A percentile compares a stretch with the other conserved stretches of the same genome.
phyloP scores from a whole-genome alignment of 2,113 vertebrate species.

The Coturnix japonica region DNA sequence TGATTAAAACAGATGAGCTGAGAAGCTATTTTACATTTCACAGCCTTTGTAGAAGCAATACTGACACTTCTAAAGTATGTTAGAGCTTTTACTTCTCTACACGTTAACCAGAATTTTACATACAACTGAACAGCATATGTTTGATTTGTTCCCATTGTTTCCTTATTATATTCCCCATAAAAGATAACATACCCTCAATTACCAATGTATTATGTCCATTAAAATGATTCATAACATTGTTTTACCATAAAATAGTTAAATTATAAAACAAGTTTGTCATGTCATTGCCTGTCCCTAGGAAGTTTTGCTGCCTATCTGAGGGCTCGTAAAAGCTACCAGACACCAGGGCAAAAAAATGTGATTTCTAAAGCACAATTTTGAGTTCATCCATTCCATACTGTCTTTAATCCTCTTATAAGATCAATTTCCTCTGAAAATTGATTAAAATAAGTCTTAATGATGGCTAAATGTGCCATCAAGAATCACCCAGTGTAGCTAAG shows the following conservation, averaged over 20 bases:
- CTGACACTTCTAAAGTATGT: neutral
- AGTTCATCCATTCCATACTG: constrained; percentile 10
- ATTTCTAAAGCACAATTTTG: constrained; percentile 39
- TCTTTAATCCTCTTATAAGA: constrained; percentile 19
- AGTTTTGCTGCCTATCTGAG: neutral
- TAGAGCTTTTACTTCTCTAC: neutral
- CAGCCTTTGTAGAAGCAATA: neutral
- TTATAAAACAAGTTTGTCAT: neutral
- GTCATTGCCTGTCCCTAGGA: neutral
- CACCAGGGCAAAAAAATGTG: neutral
- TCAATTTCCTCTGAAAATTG: constrained; percentile 22
- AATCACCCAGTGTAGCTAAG: neutral
- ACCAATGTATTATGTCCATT: constrained; percentile 21
- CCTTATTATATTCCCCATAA: neutral
- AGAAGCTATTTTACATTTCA: neutral
- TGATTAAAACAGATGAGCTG: neutral
- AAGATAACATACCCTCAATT: constrained; percentile 25
- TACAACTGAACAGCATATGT: neutral
- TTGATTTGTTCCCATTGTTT: constrained; percentile 1
- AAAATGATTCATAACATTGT: constrained; percentile 4
- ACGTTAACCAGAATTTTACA: neutral
- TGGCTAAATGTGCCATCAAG: constrained; percentile 6
- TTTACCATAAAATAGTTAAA: constrained; percentile 17
- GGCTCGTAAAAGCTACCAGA: constrained; percentile 32
- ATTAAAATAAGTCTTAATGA: constrained; percentile 37